phyloP scores from a whole-genome alignment of 2,888 invertebrate genomes.

The Cinara cedri region DNA sequence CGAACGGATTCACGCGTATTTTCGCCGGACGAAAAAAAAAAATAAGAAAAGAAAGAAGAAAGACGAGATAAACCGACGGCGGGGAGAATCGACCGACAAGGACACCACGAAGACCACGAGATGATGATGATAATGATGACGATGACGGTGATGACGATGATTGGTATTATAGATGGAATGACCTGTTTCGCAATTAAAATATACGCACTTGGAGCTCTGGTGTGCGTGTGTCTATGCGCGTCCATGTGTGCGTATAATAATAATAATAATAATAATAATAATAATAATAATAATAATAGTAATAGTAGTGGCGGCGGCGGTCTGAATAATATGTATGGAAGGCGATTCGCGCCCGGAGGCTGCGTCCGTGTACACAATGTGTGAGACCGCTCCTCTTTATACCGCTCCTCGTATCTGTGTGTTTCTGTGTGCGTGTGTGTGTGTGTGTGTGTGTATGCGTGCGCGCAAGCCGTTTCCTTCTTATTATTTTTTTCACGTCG shows the following conservation, averaged over 20 bases:
- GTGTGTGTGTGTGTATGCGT: not conserved
- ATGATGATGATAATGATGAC: too few relatives aligned
- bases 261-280: constrained; percentile 7
- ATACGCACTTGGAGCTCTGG: not conserved
- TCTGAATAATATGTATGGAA: constrained; percentile 27
- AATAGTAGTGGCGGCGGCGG: not conserved
- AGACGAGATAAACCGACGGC: constrained; percentile 15
- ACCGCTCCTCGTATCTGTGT: too few relatives aligned
- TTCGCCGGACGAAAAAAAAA: constrained; percentile 1
- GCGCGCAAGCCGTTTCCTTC: constrained; percentile 18
- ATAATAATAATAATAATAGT: constrained; percentile 22
- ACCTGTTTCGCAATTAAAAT: constrained; percentile 54
- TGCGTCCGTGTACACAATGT: not conserved
- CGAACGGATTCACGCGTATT: not conserved
- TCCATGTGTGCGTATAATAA: not conserved
- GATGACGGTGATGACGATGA: not conserved
- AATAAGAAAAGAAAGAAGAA: constrained; percentile 1
- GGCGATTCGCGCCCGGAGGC: constrained; percentile 45
- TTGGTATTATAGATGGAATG: constrained; percentile 21
- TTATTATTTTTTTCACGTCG: constrained; percentile 25
- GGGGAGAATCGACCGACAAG: constrained; percentile 38
- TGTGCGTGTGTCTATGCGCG: not conserved
- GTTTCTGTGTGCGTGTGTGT: not conserved
- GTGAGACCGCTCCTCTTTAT: constrained; percentile 44
- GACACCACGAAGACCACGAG: not conserved